These are phyloP conservation scores for Triplophysa bombifrons DNA, from an alignment of 2,797 vertebrate genomes.

Conservation along the genomic window DNA sequence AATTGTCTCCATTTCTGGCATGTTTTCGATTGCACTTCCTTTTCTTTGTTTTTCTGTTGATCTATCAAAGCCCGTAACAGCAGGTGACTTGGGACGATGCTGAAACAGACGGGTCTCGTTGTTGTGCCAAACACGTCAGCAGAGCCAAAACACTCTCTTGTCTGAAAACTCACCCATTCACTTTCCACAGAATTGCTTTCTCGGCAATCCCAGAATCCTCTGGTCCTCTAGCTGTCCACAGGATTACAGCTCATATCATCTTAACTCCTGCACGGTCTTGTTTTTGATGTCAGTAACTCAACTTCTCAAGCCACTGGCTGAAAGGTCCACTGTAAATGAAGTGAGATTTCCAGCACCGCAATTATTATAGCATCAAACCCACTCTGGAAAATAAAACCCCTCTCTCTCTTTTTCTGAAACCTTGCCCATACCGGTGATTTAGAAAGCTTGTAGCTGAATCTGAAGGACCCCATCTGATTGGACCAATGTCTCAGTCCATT, in stretches of 20 bases:
- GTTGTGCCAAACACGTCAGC: constrained; percentile 69
- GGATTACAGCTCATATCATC: constrained; percentile 61
- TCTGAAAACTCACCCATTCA: constrained; percentile 45
- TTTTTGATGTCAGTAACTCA: constrained; percentile 59
- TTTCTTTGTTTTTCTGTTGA: constrained; percentile 55
- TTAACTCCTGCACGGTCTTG: constrained; percentile 53
- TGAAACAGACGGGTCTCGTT: constrained; percentile 66
- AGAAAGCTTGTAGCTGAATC: constrained; percentile 37
- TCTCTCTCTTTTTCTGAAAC: constrained; percentile 26
- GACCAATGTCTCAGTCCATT: constrained; percentile 50
- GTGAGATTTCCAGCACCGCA: constrained; percentile 34
- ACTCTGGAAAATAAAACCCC: constrained; percentile 40
- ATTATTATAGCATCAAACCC: constrained; percentile 39
- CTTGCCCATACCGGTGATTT: constrained; percentile 41
- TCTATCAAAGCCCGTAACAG: constrained; percentile 68
- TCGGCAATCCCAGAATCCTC: neutral
- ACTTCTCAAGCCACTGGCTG: constrained; percentile 14
- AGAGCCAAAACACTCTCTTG: constrained; percentile 50
- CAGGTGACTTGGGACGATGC: constrained; percentile 59
- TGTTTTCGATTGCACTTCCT: constrained; percentile 55
- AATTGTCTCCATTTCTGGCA: constrained; percentile 62
- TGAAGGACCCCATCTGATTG: constrained; percentile 29
- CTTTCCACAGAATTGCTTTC: constrained; percentile 43
- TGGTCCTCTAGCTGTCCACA: constrained; percentile 6
- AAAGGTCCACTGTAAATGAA: constrained; percentile 33